Evolutionary conservation across 2,888 invertebrate genomes (phyloP).

Genomic region (Schizaphis graminum): DNA sequence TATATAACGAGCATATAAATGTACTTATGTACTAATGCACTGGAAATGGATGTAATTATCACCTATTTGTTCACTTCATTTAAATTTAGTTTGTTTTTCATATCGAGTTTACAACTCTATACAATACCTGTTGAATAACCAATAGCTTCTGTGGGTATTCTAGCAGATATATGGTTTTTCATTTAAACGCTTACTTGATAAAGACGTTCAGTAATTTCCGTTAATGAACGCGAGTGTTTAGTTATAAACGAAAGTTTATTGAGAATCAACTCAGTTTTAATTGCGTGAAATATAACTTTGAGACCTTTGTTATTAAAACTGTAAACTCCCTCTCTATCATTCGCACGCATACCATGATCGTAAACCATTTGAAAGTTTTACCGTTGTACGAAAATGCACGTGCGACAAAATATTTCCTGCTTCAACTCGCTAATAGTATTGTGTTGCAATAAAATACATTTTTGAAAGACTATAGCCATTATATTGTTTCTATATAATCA

Average conservation of each 20-base stretch:
- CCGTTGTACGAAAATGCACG: conserved; percentile 27
- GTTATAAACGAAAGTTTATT: conserved; percentile 52
- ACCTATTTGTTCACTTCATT: background rate
- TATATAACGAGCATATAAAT: background rate
- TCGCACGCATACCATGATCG: conserved; percentile 33
- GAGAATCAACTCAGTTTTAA: conserved; percentile 63
- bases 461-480: conserved; percentile 1
- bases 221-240: conserved; percentile 50
- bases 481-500: background rate
- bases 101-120: background rate
- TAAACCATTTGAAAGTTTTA: conserved; percentile 56
- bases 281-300: conserved; percentile 17
- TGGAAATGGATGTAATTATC: background rate
- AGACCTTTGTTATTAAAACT: conserved; percentile 62
- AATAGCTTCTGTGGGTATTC: background rate
- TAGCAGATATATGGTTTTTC: background rate
- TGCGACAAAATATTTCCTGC: conserved; percentile 45
- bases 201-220: conserved; percentile 37
- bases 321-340: conserved; percentile 26
- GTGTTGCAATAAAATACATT: background rate
- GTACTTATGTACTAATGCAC: background rate
- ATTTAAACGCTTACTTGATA: conserved; percentile 28
- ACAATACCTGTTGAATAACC: conserved; percentile 25
- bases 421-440: background rate
- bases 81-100: background rate